Conservation (phyloP, 2,888 invertebrate species). For the Eledona agricola region DNA sequence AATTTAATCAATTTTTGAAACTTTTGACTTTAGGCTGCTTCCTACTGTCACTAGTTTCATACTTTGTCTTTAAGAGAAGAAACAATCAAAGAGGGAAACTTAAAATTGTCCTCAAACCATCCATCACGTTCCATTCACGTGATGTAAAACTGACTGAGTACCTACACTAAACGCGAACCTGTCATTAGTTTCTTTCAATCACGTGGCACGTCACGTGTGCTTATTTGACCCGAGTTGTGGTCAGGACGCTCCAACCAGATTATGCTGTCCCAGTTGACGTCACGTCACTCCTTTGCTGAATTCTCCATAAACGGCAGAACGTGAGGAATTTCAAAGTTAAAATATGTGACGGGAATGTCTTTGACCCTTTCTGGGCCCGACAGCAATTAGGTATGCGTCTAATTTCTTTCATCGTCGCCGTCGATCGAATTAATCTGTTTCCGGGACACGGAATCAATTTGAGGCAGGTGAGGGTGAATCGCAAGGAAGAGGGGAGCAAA, state of each 20-base stretch:
- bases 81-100: no score
- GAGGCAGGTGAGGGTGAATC: constrained; percentile 29
- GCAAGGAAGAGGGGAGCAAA: constrained; percentile 39
- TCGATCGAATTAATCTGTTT: constrained; percentile 27
- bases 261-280: constrained; percentile 21
- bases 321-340: constrained; percentile 25
- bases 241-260: constrained; percentile 21
- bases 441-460: constrained; percentile 28
- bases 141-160: no score
- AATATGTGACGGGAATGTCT: constrained; percentile 25
- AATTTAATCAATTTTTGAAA: no score
- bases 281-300: constrained; percentile 26
- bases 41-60: no score
- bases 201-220: no score
- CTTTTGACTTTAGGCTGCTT: no score
- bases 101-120: no score
- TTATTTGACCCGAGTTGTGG: not conserved
- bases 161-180: no score
- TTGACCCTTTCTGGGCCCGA: constrained; percentile 13
- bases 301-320: constrained; percentile 30
- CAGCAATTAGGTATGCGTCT: constrained; percentile 4
- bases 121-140: no score
- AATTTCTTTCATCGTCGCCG: constrained; percentile 11
- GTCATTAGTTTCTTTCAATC: no score
- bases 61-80: no score